phyloP scores from a whole-genome alignment of 2,888 invertebrate genomes.

The Chalcosyrphus nemorum region DNA sequence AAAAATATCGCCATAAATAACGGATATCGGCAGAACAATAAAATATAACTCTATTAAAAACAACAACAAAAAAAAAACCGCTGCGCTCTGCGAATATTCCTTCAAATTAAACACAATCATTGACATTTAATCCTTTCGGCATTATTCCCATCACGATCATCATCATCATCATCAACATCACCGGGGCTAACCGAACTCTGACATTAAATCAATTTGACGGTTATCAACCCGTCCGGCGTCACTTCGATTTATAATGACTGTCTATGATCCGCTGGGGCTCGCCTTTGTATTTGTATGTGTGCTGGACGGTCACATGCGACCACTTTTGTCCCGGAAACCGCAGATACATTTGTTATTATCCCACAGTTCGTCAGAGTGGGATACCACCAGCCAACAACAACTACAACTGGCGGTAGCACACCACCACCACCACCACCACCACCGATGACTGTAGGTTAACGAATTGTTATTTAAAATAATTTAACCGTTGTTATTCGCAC shows the following conservation, averaged over 20 bases:
- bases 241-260: constrained; percentile 64
- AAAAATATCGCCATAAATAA: constrained; percentile 49
- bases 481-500: constrained; percentile 36
- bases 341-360: constrained; percentile 54
- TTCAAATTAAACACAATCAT: constrained; percentile 50
- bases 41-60: too few relatives aligned
- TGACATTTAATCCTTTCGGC: constrained; percentile 53
- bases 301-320: constrained; percentile 39
- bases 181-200: constrained; percentile 35
- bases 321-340: constrained; percentile 51
- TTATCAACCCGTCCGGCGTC: constrained; percentile 54
- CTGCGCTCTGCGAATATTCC: neutral
- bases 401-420: neutral
- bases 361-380: neutral
- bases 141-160: constrained; percentile 59
- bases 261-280: constrained; percentile 34
- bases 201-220: constrained; percentile 71
- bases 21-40: constrained; percentile 16
- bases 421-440: neutral
- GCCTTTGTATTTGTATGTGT: neutral
- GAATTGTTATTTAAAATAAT: constrained; percentile 65
- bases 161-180: constrained; percentile 53
- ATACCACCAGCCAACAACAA: neutral
- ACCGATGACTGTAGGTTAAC: constrained; percentile 3
- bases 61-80: neutral